A percentile compares a stretch with the other conserved stretches of the same genome.
phyloP scores from a whole-genome alignment of 2,113 vertebrate genomes.

The Chlorocebus sabaeus region DNA sequence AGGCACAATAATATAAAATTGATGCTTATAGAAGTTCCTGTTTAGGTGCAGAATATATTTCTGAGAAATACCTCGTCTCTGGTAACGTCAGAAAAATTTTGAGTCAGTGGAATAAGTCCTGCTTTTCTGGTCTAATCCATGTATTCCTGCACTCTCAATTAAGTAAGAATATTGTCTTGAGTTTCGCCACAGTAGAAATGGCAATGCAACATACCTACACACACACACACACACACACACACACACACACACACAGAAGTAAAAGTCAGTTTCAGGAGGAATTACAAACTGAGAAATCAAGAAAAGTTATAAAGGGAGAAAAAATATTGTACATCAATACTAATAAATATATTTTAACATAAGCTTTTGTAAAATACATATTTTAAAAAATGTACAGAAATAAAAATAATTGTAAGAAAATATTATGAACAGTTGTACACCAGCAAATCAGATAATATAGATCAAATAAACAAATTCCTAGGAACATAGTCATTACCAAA shows the following conservation, averaged over 20 bases:
- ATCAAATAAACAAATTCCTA: not conserved
- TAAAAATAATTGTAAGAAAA: not conserved
- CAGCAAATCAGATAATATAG: not conserved
- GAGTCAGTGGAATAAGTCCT: not conserved
- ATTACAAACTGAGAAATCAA: not conserved
- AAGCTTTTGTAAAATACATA: not conserved
- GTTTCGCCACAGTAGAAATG: not conserved
- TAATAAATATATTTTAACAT: not conserved
- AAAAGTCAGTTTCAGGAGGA: not conserved
- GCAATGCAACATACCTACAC: not conserved
- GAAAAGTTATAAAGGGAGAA: not conserved
- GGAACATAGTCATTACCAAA: not conserved
- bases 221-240: not conserved
- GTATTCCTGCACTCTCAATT: not conserved
- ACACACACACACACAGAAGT: not conserved
- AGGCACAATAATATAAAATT: not conserved
- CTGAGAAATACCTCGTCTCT: not conserved
- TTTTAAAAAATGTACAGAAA: not conserved
- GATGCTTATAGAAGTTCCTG: not conserved
- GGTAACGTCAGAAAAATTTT: not conserved
- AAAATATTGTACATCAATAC: not conserved
- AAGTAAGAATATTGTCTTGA: not conserved
- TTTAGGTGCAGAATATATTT: not conserved
- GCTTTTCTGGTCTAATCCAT: not conserved
- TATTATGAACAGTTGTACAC: not conserved